Percentiles rank a stretch among this genome's conserved stretches.
Conservation (phyloP, 1,140 invertebrate genomes). For the Caenorhabditis briggsae region DNA sequence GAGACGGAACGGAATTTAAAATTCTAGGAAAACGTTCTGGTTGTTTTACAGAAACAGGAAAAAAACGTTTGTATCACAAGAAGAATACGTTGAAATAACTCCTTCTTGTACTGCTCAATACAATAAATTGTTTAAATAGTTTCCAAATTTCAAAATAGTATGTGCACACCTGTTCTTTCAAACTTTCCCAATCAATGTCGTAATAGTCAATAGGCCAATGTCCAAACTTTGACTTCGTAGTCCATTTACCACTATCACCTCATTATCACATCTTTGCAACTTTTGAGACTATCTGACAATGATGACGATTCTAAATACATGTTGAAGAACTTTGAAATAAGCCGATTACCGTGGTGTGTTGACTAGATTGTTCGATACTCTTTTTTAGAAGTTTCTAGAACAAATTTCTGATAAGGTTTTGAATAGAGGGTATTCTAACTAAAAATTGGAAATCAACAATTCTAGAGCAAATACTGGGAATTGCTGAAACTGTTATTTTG, state of each 20-base stretch:
- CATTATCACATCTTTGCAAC: slow-evolving; percentile 8
- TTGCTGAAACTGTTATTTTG: slow-evolving; percentile 26
- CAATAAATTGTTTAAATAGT: neutral
- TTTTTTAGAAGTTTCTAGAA: slow-evolving; percentile 3
- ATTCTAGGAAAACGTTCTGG: no score
- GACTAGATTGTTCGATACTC: slow-evolving; percentile 3
- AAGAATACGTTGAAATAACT: no score
- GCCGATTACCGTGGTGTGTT: slow-evolving; percentile 13
- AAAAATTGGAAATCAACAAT: neutral
- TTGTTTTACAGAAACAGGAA: no score
- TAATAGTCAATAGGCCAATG: neutral
- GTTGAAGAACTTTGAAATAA: neutral
- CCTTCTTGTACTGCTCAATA: no score
- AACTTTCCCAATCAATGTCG: neutral
- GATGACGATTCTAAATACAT: neutral
- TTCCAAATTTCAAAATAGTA: neutral
- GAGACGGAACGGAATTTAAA: no score
- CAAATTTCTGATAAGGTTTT: neutral
- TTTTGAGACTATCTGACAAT: slow-evolving; percentile 15
- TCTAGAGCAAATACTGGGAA: neutral
- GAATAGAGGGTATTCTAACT: neutral
- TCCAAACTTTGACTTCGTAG: slow-evolving; percentile 30
- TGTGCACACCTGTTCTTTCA: neutral
- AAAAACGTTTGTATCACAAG: no score
- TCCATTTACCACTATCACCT: neutral